A percentile compares a stretch with the other conserved stretches of the same genome.
These are phyloP conservation scores for Copidosoma floridanum DNA, from an alignment of 1,140 invertebrate genomes.

Conservation along the genomic window DNA sequence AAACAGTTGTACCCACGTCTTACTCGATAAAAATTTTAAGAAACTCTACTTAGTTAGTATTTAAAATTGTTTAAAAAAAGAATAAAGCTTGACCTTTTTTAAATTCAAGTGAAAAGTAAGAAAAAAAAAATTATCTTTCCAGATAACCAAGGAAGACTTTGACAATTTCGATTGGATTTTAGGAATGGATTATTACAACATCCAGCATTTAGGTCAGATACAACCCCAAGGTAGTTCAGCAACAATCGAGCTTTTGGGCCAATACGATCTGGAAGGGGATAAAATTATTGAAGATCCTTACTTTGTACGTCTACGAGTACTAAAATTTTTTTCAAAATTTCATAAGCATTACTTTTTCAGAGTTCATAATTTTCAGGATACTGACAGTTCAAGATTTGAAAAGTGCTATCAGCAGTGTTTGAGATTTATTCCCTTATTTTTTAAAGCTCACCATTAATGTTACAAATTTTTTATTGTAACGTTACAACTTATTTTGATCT, in stretches of 20 bases:
- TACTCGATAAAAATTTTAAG: background rate
- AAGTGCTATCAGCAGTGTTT: slow-evolving; percentile 71
- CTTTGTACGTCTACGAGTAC: slow-evolving; percentile 63
- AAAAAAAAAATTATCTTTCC: background rate
- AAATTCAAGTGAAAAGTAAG: too few species aligned
- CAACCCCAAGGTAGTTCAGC: slow-evolving; percentile 67
- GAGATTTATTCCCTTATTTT: slow-evolving; percentile 66
- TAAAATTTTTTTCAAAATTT: background rate
- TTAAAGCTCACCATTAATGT: slow-evolving; percentile 53
- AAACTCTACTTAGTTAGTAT: background rate
- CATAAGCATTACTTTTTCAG: background rate
- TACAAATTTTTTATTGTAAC: background rate
- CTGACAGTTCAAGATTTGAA: slow-evolving; percentile 65
- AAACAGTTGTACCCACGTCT: too few species aligned
- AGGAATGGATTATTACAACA: slow-evolving; percentile 87
- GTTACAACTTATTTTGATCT: too few species aligned
- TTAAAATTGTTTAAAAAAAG: background rate
- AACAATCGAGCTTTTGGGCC: slow-evolving; percentile 74
- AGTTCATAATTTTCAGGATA: slow-evolving; percentile 56
- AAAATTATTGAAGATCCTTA: slow-evolving; percentile 85
- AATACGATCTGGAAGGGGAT: slow-evolving; percentile 77
- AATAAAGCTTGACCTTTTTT: too few species aligned
- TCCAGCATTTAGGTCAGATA: slow-evolving; percentile 64
- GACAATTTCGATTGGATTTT: slow-evolving; percentile 81
- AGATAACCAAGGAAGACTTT: slow-evolving; percentile 72